phyloP scores from a whole-genome alignment of 2,888 invertebrate genomes.

The Erynnis tages region DNA sequence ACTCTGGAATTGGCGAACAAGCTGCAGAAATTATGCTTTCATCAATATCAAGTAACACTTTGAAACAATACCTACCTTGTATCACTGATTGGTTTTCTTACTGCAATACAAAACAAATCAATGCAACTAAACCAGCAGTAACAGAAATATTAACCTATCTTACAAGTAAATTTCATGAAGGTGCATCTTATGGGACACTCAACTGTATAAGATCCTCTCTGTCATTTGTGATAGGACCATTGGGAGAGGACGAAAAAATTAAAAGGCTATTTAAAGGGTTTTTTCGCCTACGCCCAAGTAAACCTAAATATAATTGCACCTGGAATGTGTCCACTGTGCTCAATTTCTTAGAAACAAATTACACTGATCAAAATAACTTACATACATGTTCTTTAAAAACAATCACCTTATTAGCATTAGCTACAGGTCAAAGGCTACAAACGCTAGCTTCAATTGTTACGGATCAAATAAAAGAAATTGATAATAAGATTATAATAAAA shows the following conservation, averaged over 20 bases:
- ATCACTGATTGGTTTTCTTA: neutral
- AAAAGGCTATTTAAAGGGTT: neutral
- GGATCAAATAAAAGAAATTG: neutral
- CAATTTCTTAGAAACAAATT: neutral
- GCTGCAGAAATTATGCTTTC: constrained; percentile 6
- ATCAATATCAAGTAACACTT: neutral
- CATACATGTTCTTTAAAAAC: neutral
- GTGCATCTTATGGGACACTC: constrained; percentile 4
- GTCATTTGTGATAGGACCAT: constrained; percentile 1
- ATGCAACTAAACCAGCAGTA: neutral
- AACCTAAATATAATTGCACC: constrained; percentile 5
- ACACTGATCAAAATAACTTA: neutral
- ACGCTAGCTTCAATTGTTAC: neutral
- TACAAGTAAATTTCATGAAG: constrained; percentile 7
- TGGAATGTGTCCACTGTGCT: constrained; percentile 7
- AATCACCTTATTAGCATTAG: neutral
- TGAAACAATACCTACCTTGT: neutral
- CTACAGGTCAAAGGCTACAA: neutral
- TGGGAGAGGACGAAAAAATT: neutral
- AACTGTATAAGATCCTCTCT: constrained; percentile 5
- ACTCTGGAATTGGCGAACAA: constrained; percentile 1
- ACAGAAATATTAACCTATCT: neutral
- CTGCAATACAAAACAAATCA: neutral
- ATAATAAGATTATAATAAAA: neutral
- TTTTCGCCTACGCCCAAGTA: neutral